A percentile compares a stretch with the other conserved stretches of the same genome.
These are phyloP conservation scores for Prinia subflava DNA, from an alignment of 2,113 vertebrate genomes.

Conservation along the genomic window DNA sequence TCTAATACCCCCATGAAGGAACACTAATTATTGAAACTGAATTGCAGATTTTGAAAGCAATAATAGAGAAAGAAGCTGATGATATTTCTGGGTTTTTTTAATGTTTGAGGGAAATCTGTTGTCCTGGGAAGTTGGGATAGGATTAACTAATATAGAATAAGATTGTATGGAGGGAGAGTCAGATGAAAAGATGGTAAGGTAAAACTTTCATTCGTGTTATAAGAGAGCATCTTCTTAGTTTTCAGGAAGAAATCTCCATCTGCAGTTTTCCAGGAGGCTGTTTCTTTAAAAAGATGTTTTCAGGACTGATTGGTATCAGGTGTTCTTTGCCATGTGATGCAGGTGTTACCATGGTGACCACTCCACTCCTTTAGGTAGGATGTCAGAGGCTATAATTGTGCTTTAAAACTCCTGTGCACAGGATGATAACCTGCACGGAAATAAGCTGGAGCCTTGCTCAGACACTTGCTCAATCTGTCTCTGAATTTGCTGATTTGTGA, in stretches of 20 bases:
- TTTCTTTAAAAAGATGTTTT: constrained; percentile 43
- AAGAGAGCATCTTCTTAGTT: not conserved
- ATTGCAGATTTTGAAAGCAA: not conserved
- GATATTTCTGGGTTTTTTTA: not conserved
- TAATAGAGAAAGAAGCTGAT: not conserved
- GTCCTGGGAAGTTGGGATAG: not conserved
- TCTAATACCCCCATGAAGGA: not conserved
- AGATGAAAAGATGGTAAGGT: not conserved
- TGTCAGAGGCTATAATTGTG: constrained; percentile 17
- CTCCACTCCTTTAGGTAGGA: constrained; percentile 23
- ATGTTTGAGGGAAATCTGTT: not conserved
- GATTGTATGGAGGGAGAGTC: not conserved
- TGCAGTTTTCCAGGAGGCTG: not conserved
- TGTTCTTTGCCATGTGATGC: constrained; percentile 2
- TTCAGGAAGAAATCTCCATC: not conserved
- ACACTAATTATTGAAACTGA: not conserved
- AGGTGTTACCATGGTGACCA: constrained; percentile 30
- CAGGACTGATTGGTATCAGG: constrained; percentile 21
- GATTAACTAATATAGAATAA: not conserved
- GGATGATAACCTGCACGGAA: not conserved
- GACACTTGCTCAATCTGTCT: not conserved
- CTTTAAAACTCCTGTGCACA: not conserved
- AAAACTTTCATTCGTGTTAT: not conserved
- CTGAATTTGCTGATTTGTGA: not conserved
- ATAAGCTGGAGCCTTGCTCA: not conserved